These are phyloP conservation scores for Fundulus diaphanus DNA, from an alignment of 2,797 vertebrate species.

Conservation along the genomic window DNA sequence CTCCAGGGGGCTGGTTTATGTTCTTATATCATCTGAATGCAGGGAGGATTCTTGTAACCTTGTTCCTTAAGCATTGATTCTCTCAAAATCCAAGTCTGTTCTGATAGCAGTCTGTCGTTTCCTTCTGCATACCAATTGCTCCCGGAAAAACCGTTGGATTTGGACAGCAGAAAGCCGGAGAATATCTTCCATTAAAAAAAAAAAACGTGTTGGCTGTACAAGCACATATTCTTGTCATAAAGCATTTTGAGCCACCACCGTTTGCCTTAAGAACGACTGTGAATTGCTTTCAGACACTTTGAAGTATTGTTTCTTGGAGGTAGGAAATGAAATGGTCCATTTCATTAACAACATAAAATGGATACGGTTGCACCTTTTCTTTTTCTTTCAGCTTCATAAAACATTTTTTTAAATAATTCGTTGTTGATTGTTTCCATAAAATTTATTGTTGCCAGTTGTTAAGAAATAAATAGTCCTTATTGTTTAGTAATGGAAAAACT, in stretches of 20 bases:
- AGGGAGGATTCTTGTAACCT: constrained; percentile 58
- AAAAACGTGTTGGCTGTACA: constrained; percentile 32
- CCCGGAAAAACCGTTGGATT: constrained; percentile 39
- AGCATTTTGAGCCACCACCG: constrained; percentile 15
- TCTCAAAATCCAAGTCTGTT: constrained; percentile 56
- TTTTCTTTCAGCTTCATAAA: not conserved
- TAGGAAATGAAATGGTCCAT: constrained; percentile 1
- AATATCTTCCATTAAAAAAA: constrained; percentile 26
- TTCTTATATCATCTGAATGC: constrained; percentile 63
- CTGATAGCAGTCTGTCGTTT: constrained; percentile 45
- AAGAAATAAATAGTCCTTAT: not conserved
- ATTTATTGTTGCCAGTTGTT: not conserved
- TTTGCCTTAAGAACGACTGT: not conserved
- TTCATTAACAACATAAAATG: constrained; percentile 7
- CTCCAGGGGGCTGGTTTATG: constrained; percentile 54
- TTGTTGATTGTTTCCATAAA: no score
- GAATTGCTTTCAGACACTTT: constrained; percentile 20
- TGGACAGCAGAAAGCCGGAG: constrained; percentile 30
- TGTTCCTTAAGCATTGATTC: constrained; percentile 63
- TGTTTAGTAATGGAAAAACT: not conserved
- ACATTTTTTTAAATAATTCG: not conserved
- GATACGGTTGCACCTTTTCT: not conserved
- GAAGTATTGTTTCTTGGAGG: constrained; percentile 6
- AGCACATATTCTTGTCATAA: constrained; percentile 39
- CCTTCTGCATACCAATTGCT: constrained; percentile 53